Evolutionary conservation across 1,140 invertebrate genomes (phyloP).

Genomic region (Camponotus floridanus): DNA sequence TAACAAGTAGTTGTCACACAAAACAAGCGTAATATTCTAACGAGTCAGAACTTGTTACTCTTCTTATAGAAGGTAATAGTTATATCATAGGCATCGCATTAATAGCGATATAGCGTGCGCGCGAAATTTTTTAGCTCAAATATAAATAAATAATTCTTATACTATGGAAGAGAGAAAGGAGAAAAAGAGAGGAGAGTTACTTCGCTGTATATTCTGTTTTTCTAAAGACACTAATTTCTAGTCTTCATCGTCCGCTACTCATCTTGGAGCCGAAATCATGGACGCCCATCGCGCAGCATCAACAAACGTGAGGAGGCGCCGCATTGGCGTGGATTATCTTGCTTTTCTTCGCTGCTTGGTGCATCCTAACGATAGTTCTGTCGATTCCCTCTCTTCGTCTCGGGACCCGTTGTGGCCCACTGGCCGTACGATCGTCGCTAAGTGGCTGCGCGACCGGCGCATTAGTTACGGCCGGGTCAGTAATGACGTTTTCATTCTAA

Average conservation of each 20-base stretch:
- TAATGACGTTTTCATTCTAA: constrained; percentile 81
- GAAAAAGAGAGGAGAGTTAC: background rate
- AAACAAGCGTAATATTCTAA: constrained; percentile 39
- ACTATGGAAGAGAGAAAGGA: background rate
- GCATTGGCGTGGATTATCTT: constrained; percentile 64
- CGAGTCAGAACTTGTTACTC: constrained; percentile 42
- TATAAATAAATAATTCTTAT: constrained; percentile 12
- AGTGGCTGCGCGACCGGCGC: constrained; percentile 74
- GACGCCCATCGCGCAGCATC: constrained; percentile 22
- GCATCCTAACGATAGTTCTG: constrained; percentile 18
- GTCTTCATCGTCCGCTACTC: background rate
- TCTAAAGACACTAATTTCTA: background rate
- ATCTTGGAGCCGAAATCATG: constrained; percentile 48
- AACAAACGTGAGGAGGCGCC: constrained; percentile 27
- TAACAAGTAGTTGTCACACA: constrained; percentile 41
- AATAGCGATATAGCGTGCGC: background rate
- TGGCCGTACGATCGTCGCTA: constrained; percentile 70
- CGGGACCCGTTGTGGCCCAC: background rate
- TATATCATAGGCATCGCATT: constrained; percentile 14
- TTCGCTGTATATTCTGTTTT: background rate
- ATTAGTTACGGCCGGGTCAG: constrained; percentile 74
- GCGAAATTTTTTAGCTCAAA: background rate
- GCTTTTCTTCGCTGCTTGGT: background rate
- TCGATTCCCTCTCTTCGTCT: background rate
- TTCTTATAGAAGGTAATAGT: constrained; percentile 25